Percentiles rank a stretch among this genome's conserved stretches.
phyloP scores from a whole-genome alignment of 1,140 invertebrate species.

The Drosophila littoralis region DNA sequence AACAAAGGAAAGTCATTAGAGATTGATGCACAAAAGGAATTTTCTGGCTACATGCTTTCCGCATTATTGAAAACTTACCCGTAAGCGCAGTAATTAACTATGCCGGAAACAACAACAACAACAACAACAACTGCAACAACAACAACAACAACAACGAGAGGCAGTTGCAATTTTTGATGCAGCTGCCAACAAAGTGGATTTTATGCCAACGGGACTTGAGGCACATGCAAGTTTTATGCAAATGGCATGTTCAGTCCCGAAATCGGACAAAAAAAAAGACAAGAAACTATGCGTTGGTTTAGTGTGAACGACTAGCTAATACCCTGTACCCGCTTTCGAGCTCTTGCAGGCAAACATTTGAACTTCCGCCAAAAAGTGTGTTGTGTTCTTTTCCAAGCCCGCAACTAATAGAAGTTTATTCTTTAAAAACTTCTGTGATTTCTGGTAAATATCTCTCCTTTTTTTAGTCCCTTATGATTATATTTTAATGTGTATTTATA shows the following conservation, averaged over 20 bases:
- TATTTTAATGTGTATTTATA: too few species aligned
- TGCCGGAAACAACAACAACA: background rate
- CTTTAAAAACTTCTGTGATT: too few species aligned
- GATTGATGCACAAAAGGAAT: conserved; percentile 67
- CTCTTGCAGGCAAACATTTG: too few species aligned
- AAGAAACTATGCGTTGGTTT: background rate
- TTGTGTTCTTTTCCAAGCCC: too few species aligned
- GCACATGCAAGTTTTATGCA: conserved; percentile 75
- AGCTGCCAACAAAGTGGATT: conserved; percentile 68
- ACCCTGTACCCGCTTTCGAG: background rate
- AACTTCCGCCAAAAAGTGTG: too few species aligned
- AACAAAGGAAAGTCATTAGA: conserved; percentile 71
- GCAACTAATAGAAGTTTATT: too few species aligned
- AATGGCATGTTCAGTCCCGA: conserved; percentile 66
- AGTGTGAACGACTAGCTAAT: background rate
- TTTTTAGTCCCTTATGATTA: too few species aligned
- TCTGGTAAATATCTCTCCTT: too few species aligned
- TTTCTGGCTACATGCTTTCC: conserved; percentile 52
- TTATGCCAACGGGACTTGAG: conserved; percentile 63
- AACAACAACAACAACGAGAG: conserved; percentile 18
- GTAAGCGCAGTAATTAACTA: conserved; percentile 68
- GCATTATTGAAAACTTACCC: conserved; percentile 77
- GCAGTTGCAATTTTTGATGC: conserved; percentile 41
- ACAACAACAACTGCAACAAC: conserved; percentile 19
- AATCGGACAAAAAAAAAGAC: conserved; percentile 16